Conservation (phyloP, 2,888 invertebrate genomes). For the Polydrusus tereticollis region DNA sequence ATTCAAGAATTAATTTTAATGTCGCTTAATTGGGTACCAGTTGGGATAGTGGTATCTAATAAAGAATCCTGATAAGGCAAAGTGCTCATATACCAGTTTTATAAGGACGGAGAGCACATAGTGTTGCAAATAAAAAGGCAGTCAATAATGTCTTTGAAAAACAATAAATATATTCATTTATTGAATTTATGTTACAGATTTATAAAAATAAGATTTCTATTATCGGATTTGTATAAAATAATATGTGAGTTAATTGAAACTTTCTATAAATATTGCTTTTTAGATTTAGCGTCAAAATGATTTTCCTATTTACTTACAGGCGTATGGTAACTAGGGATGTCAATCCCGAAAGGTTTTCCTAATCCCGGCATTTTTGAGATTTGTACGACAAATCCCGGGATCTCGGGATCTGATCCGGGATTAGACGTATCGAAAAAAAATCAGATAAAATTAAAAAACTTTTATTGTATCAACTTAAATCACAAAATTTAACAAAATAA, state of each 20-base stretch:
- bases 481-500: too few species aligned
- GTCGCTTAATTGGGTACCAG: slow-evolving; percentile 10
- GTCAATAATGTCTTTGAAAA: slow-evolving; percentile 17
- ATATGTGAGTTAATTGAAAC: background rate
- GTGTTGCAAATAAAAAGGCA: slow-evolving; percentile 6
- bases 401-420: too few species aligned
- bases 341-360: too few species aligned
- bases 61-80: slow-evolving; percentile 8
- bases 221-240: background rate
- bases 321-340: too few species aligned
- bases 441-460: too few species aligned
- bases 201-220: slow-evolving; percentile 35
- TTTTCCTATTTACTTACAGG: too few species aligned
- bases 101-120: background rate
- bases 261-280: background rate
- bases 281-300: too few species aligned
- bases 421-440: too few species aligned
- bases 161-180: background rate
- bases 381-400: too few species aligned
- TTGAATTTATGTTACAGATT: slow-evolving; percentile 15
- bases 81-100: background rate
- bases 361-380: too few species aligned
- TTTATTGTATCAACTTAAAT: too few species aligned
- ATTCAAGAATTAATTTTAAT: slow-evolving; percentile 12
- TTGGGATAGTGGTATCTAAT: slow-evolving; percentile 5